A percentile compares a stretch with the other conserved stretches of the same genome.
These are phyloP conservation scores for Aurelia sp. DNA, from an alignment of 30 jellyfish, hydroid and myxozoan species.

Conservation along the genomic window DNA sequence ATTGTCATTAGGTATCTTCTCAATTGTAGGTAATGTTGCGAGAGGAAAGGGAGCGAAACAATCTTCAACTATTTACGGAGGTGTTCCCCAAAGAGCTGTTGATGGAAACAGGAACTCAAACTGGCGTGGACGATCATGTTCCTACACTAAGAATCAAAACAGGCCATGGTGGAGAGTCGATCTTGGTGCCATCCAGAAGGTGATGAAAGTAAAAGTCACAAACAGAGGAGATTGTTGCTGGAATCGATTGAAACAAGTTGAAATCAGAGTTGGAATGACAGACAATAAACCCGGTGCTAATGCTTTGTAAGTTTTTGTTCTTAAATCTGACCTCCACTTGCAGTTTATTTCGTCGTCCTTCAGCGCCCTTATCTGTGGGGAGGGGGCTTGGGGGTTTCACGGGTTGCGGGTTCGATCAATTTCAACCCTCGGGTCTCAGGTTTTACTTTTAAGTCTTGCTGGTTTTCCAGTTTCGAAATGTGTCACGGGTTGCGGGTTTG, in stretches of 20 bases:
- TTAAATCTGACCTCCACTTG: no score
- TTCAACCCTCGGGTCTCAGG: no score
- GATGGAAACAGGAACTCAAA: no score
- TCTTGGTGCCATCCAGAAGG: constrained; percentile 20
- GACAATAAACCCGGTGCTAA: constrained; percentile 55
- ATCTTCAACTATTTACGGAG: constrained; percentile 68
- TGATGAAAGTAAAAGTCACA: constrained; percentile 26
- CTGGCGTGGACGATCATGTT: constrained; percentile 65
- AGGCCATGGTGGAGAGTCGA: constrained; percentile 83
- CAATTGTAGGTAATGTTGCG: constrained; percentile 54
- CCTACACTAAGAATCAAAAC: constrained; percentile 58
- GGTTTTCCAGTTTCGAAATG: no score
- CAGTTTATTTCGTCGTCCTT: no score
- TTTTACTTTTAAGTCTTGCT: no score
- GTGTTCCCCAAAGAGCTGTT: constrained; percentile 63
- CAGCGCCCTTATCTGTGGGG: no score
- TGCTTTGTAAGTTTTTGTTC: constrained; percentile 29
- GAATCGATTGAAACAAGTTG: constrained; percentile 51
- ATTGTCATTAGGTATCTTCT: no score
- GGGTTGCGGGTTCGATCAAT: no score
- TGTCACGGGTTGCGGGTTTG: no score
- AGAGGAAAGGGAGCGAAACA: constrained; percentile 66
- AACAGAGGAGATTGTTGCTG: constrained; percentile 69
- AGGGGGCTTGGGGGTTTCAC: no score
- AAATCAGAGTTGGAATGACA: no score